Evolutionary conservation across 2,888 invertebrate species (phyloP).

Genomic region (Hydrotaea cyrtoneurina): DNA sequence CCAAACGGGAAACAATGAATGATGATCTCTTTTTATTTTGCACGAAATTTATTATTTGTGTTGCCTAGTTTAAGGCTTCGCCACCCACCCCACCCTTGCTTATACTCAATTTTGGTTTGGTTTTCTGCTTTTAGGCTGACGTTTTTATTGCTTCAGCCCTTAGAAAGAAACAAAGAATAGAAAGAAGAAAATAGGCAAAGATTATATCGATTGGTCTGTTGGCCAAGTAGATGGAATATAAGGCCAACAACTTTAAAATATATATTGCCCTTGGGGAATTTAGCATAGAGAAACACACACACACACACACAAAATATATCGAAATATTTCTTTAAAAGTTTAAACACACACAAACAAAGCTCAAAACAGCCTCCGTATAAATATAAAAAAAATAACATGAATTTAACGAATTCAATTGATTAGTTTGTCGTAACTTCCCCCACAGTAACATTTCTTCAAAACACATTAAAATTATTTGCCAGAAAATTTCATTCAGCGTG

Average conservation of each 20-base stretch:
- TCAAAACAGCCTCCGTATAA: no score
- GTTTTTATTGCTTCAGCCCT: conserved; percentile 5
- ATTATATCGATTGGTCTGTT: not conserved
- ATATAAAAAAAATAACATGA: no score
- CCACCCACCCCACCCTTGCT: not conserved
- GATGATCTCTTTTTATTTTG: conserved; percentile 4
- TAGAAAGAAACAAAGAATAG: not conserved
- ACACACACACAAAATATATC: no score
- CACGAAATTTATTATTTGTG: not conserved
- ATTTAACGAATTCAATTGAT: no score
- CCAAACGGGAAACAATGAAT: not conserved
- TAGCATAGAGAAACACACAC: no score
- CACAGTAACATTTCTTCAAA: no score
- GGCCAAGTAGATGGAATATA: not conserved
- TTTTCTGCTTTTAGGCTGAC: conserved; percentile 8
- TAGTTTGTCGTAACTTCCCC: no score
- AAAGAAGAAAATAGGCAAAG: not conserved
- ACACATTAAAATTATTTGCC: no score
- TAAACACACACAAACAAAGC: no score
- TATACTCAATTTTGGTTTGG: not conserved
- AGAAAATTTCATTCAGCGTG: no score
- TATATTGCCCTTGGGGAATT: not conserved
- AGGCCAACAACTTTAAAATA: not conserved
- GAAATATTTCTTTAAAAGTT: no score
- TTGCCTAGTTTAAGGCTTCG: conserved; percentile 2